Evolutionary conservation across 2,113 vertebrate species (phyloP).

Genomic region (Sander lucioperca): DNA sequence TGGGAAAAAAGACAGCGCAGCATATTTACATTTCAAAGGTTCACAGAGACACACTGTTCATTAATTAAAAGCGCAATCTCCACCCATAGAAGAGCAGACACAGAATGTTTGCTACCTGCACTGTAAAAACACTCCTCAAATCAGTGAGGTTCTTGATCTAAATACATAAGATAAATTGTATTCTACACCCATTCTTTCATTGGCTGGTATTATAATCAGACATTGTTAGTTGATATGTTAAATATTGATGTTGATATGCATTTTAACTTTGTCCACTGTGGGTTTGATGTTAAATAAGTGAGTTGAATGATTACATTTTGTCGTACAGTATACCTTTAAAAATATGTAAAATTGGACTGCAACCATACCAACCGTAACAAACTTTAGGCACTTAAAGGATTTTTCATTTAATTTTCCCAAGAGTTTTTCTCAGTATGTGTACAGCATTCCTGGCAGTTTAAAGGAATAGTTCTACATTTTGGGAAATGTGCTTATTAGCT

Average conservation of each 20-base stretch:
- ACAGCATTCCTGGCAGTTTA: not conserved
- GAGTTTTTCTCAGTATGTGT: not conserved
- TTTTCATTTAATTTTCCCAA: not conserved
- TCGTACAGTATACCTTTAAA: not conserved
- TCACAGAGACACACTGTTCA: slow-evolving; percentile 59
- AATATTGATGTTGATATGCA: not conserved
- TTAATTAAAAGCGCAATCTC: slow-evolving; percentile 72
- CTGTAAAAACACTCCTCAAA: slow-evolving; percentile 23
- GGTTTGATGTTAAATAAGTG: not conserved
- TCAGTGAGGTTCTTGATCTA: not conserved
- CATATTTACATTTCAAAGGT: slow-evolving; percentile 79
- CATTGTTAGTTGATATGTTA: not conserved
- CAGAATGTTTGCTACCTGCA: slow-evolving; percentile 50
- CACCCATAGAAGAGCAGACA: slow-evolving; percentile 51
- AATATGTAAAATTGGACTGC: not conserved
- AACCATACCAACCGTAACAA: not conserved
- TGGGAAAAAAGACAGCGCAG: slow-evolving; percentile 44
- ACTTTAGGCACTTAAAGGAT: not conserved
- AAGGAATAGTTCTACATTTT: not conserved
- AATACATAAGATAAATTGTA: not conserved
- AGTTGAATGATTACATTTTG: not conserved
- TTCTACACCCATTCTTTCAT: not conserved
- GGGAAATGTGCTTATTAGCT: not conserved
- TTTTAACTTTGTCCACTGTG: not conserved
- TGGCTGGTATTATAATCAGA: not conserved